Evolutionary conservation across 1,140 invertebrate genomes (phyloP).

Genomic region (Drosophila persimilis): DNA sequence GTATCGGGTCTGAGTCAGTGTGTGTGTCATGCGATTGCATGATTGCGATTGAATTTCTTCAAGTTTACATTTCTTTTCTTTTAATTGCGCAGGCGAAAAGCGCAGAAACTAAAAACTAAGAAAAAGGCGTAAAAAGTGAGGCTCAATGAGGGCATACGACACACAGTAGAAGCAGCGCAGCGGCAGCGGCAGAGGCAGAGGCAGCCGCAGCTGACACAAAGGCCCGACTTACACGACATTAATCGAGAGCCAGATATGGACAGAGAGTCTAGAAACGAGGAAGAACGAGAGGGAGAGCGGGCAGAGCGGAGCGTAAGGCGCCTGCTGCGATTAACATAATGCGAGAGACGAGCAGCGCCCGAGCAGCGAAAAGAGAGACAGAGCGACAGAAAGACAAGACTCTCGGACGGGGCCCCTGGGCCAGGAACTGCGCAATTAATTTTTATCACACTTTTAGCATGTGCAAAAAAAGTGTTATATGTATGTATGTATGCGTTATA

Average conservation of each 20-base stretch:
- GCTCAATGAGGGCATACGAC: conserved; percentile 15
- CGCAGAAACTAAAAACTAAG: conserved; percentile 34
- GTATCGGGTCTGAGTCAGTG: conserved; percentile 34
- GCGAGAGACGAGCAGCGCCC: conserved; percentile 17
- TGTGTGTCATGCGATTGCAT: conserved; percentile 60
- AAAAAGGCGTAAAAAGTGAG: conserved; percentile 25
- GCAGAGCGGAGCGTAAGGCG: neutral
- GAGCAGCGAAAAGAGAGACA: conserved; percentile 36
- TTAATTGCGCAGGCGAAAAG: conserved; percentile 66
- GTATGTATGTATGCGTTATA: conserved; percentile 43
- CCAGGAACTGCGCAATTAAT: conserved; percentile 76
- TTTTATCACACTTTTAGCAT: conserved; percentile 81
- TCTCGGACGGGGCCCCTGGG: neutral
- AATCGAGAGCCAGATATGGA: conserved; percentile 1
- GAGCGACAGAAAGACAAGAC: conserved; percentile 24
- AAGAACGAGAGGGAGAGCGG: neutral
- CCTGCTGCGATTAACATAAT: conserved; percentile 71
- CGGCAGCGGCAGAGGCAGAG: neutral
- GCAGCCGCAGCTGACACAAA: conserved; percentile 54
- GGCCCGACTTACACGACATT: conserved; percentile 40
- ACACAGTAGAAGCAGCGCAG: neutral
- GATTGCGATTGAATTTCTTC: conserved; percentile 68
- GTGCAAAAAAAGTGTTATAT: conserved; percentile 51
- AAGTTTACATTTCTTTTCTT: conserved; percentile 60
- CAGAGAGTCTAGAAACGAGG: conserved; percentile 44